Percentiles rank a stretch among this genome's conserved stretches.
Evolutionary conservation across 2,888 invertebrate species (phyloP).

Genomic region (Malthinus flaveolus): DNA sequence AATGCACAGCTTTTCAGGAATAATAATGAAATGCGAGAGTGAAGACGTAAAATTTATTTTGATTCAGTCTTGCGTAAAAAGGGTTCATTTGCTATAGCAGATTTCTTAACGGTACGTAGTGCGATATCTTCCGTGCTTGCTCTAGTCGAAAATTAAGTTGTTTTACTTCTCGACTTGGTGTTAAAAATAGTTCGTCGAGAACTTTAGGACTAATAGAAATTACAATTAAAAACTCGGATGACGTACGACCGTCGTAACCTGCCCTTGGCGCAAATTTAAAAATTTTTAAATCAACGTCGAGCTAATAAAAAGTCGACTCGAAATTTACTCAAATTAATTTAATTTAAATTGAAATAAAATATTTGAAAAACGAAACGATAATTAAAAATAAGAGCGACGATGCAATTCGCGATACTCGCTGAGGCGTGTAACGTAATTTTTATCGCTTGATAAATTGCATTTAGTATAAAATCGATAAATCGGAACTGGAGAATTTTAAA

Average conservation of each 20-base stretch:
- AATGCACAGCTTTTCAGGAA: conserved; percentile 41
- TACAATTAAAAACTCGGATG: conserved; percentile 1
- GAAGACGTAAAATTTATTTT: conserved; percentile 40
- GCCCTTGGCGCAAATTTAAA: background rate
- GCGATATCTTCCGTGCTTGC: conserved; percentile 6
- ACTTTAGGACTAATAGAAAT: background rate
- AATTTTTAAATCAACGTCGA: too few species aligned
- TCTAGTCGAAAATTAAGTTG: conserved; percentile 15
- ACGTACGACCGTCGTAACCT: background rate
- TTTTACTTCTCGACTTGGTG: conserved; percentile 4
- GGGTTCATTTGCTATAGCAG: conserved; percentile 35
- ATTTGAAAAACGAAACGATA: conserved; percentile 1
- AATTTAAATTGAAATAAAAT: conserved; percentile 2
- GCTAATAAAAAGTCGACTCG: background rate
- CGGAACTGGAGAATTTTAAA: conserved; percentile 17
- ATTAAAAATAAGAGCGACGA: conserved; percentile 23
- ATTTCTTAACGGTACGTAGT: conserved; percentile 12
- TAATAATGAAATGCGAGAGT: conserved; percentile 42
- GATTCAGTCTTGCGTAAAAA: conserved; percentile 29
- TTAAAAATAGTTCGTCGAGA: conserved; percentile 1
- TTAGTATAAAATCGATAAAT: conserved; percentile 33
- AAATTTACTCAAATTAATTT: background rate
- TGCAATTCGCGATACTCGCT: conserved; percentile 44
- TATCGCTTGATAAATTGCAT: conserved; percentile 48
- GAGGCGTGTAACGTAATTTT: conserved; percentile 46